Evolutionary conservation across 1,140 invertebrate genomes (phyloP).

Genomic region (Battus philenor): DNA sequence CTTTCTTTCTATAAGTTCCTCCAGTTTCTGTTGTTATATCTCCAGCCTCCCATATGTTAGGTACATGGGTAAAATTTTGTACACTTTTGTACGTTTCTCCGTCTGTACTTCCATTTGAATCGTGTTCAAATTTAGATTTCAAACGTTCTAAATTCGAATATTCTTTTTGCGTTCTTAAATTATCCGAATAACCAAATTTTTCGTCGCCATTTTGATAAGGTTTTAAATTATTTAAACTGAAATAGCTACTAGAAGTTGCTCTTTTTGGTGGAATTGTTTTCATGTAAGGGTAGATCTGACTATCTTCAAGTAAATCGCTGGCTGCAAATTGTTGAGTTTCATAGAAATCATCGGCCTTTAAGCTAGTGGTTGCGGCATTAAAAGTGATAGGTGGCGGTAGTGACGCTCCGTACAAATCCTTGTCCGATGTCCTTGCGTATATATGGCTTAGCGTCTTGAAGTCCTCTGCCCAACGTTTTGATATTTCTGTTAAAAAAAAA

Average conservation of each 20-base stretch:
- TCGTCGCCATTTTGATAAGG: no score
- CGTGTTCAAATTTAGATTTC: slow-evolving; percentile 46
- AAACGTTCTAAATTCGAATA: no score
- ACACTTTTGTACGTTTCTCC: no score
- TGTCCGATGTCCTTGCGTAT: slow-evolving; percentile 62
- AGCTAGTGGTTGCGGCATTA: slow-evolving; percentile 21
- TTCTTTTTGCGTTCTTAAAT: no score
- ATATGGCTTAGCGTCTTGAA: slow-evolving; percentile 56
- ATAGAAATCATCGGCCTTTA: slow-evolving; percentile 30
- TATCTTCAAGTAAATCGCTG: slow-evolving; percentile 17
- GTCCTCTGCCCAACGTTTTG: slow-evolving; percentile 60
- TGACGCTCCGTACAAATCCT: slow-evolving; percentile 46
- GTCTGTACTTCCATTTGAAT: slow-evolving; percentile 25
- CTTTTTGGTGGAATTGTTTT: slow-evolving; percentile 22
- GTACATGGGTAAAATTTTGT: no score
- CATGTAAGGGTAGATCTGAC: slow-evolving; percentile 1
- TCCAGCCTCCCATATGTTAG: no score
- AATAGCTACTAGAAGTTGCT: no score
- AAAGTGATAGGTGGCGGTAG: slow-evolving; percentile 37
- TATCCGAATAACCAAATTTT: no score
- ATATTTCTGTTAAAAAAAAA: slow-evolving; percentile 44
- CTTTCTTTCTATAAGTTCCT: slow-evolving; percentile 18
- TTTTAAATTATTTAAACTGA: no score
- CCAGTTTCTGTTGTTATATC: no score
- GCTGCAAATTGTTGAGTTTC: slow-evolving; percentile 44